Base-by-base conservation (phyloP, 2,797 vertebrate genomes). In the Limnodromus scolopaceus region DNA sequence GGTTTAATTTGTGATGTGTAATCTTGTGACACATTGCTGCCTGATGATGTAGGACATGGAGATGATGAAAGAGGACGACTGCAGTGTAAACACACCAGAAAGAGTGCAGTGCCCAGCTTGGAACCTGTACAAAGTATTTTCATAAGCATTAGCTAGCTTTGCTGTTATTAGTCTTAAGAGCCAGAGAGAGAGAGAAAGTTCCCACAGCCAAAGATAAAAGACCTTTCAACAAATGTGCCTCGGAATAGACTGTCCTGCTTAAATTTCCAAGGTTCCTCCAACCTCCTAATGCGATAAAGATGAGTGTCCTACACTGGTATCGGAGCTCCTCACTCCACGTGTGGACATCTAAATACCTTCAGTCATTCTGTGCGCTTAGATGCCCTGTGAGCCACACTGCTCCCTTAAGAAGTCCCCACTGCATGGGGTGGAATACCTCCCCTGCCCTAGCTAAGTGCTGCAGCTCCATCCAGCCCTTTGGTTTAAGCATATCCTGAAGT, bases 21-120 rank as follows among this genome's bases (percentile, higher is more conserved):
- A 65, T 89, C 90, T 66, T 83, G 86, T 96, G 94, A 92, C 89
- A 93, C 81, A 4, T 45, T 87, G 68, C 86, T 95, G 84, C 86
- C 86, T 78, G 71, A 80, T 83, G 78, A 92, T 81, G 86, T 78
- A 96, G 84, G 90, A 94, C 68, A 77, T 14, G 49, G 53, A 89
- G 68, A 81, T 74, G 75, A 77, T 82, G 88, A 17, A 93, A 78
- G 86, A 86, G 65, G 43, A 77, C 0, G 6, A 74, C 51, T 84
- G 43, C 36, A 81, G 55, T 71, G 48, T 43, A 92, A 96, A 77
- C 0, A 1, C 32, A 71, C 34, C 53, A 85, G 78, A 77, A 85
- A 51, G 48, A 68, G 45, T 38, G 55, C 64, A 83, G 45, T 91
- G 77, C 53, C 88, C 86, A 94, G 60, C 68, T 68, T 92, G 93